Base-by-base conservation (phyloP, 2,888 invertebrate genomes). In the Agrotis segetum region DNA sequence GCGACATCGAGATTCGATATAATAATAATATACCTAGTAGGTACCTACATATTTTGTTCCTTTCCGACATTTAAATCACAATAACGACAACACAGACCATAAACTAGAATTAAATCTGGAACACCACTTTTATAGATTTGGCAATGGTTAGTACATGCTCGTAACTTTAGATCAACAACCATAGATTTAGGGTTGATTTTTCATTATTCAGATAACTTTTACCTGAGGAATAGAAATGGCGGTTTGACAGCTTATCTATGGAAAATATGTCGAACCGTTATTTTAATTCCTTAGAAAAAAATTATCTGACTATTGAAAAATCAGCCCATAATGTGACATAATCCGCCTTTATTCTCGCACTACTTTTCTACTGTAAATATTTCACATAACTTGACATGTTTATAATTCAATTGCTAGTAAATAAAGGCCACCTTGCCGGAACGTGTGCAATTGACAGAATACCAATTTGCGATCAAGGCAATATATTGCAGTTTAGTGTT, bases 41-140 rank as follows among this genome's bases (percentile, higher is more conserved):
- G n/a, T n/a, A n/a, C n/a, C n/a, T n/a, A n/a, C n/a, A n/a, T n/a
- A n/a, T n/a, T 67, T 67, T 55, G 17, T 60, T 67, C 56, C 24
- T 76, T 84, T 76, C 40, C 71, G 75, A 65, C 49, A 70, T 84
- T 79, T 82, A 74, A 77, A 79, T 84, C 63, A 72, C 73, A 67
- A 55, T 63, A 73, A 61, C 60, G 66, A 76, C 64, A 65, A 70
- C 49, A 70, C 21, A 67, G 58, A 76, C 58, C 56, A 68, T 81
- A 82, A 80, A 78, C 55, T 74, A 73, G 44, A 78, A 64, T 80
- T 40, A 69, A 69, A 84, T 74, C 65, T 84, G 68, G 83, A 67
- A 76, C 80, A 82, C 67, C 40, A 71, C 62, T 80, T 82, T 84
- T 84, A 78, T 71, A 53, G 60, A 74, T 82, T 80, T 80, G 71